phyloP scores from a whole-genome alignment of 2,797 vertebrate genomes.

The Chiroxiphia lanceolata region DNA sequence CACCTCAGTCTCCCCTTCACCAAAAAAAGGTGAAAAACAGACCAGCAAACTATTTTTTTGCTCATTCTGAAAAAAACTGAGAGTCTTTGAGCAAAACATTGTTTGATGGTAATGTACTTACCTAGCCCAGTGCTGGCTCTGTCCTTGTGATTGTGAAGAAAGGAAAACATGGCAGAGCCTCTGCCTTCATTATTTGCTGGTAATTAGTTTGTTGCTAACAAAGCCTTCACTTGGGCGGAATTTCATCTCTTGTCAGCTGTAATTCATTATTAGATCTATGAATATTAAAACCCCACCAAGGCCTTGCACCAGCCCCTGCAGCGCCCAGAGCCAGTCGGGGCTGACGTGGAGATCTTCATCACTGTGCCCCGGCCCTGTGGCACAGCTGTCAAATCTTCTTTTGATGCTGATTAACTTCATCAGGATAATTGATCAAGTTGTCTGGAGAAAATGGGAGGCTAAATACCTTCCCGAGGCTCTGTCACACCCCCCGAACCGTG shows the following conservation, averaged over 20 bases:
- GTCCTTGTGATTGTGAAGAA: background rate
- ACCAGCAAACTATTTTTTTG: background rate
- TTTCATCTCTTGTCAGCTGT: background rate
- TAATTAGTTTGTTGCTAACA: background rate
- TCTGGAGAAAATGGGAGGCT: constrained; percentile 50
- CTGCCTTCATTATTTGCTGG: background rate
- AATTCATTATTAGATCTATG: background rate
- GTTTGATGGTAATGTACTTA: accelerated
- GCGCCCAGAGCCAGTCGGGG: background rate
- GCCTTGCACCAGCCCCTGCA: background rate
- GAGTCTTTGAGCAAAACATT: background rate
- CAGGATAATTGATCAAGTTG: constrained; percentile 54
- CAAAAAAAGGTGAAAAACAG: background rate
- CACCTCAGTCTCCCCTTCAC: background rate
- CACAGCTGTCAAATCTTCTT: constrained; percentile 1
- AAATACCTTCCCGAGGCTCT: background rate
- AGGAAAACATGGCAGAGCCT: background rate
- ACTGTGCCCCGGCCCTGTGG: background rate
- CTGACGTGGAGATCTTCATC: background rate
- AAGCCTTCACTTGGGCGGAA: background rate
- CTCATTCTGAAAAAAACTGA: accelerated
- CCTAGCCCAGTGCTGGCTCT: accelerated
- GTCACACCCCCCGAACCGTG: background rate
- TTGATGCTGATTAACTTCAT: constrained; percentile 56
- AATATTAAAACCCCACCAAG: background rate